Evolutionary conservation across 2,888 invertebrate species (phyloP), one percentile per base, ranked within the genome.

Genomic region (Ellobium chinense): DNA sequence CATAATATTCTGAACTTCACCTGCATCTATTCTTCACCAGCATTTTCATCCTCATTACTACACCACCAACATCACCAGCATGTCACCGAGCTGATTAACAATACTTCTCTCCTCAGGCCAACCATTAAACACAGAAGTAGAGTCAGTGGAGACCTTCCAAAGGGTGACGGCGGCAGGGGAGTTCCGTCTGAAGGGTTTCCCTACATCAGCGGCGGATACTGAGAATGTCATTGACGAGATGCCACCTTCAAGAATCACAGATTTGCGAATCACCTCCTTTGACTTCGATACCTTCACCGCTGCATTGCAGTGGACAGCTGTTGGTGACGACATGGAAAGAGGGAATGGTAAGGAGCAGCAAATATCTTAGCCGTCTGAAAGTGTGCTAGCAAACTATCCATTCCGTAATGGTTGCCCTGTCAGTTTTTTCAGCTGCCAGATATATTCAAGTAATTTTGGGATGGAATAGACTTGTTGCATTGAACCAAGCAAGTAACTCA

Each of bases 311-410:
- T 87, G 85, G 85, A 85, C 82, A 18, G 83, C 87, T 21, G 87
- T 87, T 5, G 87, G 87, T 5, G 84, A 78, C 36, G 87, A 87
- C 65, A 79, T 85, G 79, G 84, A 84, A 62, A 79, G 81, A 46
- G 87, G 87, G 0, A 77, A 54, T 76, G 87, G 87, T 87, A 62
- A 58, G 39, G 34, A n/a, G 27, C n/a, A n/a, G n/a, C n/a, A n/a
- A n/a, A n/a, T n/a, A n/a, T n/a, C n/a, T n/a, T n/a, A n/a, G n/a
- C n/a, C n/a, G n/a, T n/a, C n/a, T n/a, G n/a, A n/a, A n/a, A n/a
- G n/a, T n/a, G n/a, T n/a, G n/a, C n/a, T n/a, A n/a, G n/a, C n/a
- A n/a, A n/a, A n/a, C n/a, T n/a, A n/a, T n/a, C n/a, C n/a, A n/a
- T n/a, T n/a, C n/a, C n/a, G n/a, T n/a, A n/a, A n/a, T n/a, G n/a